Percentiles rank a stretch among this genome's conserved stretches.
These are phyloP conservation scores for Limnephilus marmoratus DNA, from an alignment of 2,888 invertebrate genomes.

Conservation along the genomic window DNA sequence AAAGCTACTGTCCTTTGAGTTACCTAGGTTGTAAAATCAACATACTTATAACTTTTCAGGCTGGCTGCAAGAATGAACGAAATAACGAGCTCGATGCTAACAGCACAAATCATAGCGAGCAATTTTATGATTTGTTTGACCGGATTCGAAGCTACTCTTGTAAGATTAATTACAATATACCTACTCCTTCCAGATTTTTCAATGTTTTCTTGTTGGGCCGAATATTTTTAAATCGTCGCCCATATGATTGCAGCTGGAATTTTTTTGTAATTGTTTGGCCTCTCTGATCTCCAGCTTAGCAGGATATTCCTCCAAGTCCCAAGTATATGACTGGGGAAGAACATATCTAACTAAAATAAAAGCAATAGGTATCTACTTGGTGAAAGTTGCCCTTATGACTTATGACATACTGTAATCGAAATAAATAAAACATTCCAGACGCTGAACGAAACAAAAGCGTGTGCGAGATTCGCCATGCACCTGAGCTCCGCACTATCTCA, in stretches of 20 bases:
- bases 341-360: too few species aligned
- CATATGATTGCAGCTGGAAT: too few species aligned
- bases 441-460: conserved; percentile 32
- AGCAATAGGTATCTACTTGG: too few species aligned
- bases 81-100: conserved; percentile 67
- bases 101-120: conserved; percentile 69
- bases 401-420: background rate
- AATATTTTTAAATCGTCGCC: too few species aligned
- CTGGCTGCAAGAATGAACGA: conserved; percentile 67
- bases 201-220: too few species aligned
- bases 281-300: too few species aligned
- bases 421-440: conserved; percentile 47
- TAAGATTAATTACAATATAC: conserved; percentile 55
- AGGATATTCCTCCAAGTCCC: too few species aligned
- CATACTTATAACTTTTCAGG: conserved; percentile 45
- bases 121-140: conserved; percentile 69
- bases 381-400: too few species aligned
- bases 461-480: conserved; percentile 44
- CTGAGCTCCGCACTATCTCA: conserved; percentile 43
- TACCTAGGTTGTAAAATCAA: background rate
- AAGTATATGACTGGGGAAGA: too few species aligned
- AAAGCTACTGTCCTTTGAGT: background rate
- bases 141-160: conserved; percentile 69
- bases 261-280: too few species aligned
- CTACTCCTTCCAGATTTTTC: too few species aligned